Percentiles rank a stretch among this genome's conserved stretches.
Conservation (phyloP, 1,140 invertebrate species). For the Pogonus chalceus region DNA sequence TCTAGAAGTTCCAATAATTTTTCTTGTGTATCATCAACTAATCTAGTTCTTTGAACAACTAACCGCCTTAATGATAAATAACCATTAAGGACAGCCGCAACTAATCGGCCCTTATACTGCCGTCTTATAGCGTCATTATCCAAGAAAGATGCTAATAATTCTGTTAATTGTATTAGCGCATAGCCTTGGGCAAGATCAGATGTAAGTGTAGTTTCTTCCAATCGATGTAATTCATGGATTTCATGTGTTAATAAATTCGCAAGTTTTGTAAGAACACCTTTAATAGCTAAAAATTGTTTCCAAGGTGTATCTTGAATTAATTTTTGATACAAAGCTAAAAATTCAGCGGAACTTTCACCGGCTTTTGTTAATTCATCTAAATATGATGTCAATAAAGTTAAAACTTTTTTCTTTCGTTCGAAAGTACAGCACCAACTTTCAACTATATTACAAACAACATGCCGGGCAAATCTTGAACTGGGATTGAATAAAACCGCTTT, state of each 20-base stretch:
- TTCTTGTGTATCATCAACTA: slow-evolving; percentile 95
- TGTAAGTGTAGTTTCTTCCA: slow-evolving; percentile 85
- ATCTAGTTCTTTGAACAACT: slow-evolving; percentile 86
- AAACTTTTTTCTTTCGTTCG: slow-evolving; percentile 61
- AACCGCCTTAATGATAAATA: slow-evolving; percentile 84
- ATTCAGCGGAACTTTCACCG: slow-evolving; percentile 88
- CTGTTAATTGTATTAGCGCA: slow-evolving; percentile 76
- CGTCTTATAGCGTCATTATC: slow-evolving; percentile 74
- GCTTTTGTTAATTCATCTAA: slow-evolving; percentile 72
- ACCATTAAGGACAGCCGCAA: slow-evolving; percentile 84
- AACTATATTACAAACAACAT: slow-evolving; percentile 81
- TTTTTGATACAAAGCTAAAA: slow-evolving; percentile 74
- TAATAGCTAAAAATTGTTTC: slow-evolving; percentile 86
- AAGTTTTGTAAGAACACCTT: slow-evolving; percentile 73
- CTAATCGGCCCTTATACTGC: slow-evolving; percentile 80
- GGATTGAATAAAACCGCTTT: slow-evolving; percentile 84
- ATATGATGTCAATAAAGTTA: slow-evolving; percentile 82
- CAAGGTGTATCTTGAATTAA: slow-evolving; percentile 76
- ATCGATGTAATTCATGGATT: slow-evolving; percentile 72
- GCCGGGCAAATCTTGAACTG: slow-evolving; percentile 76
- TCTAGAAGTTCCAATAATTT: slow-evolving; percentile 88
- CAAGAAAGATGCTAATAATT: slow-evolving; percentile 74
- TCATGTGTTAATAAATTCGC: slow-evolving; percentile 79
- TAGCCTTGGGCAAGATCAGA: slow-evolving; percentile 90
- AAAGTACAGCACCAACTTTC: slow-evolving; percentile 68